Conservation (phyloP, 2,113 vertebrate species). For the Megaptera novaeangliae region DNA sequence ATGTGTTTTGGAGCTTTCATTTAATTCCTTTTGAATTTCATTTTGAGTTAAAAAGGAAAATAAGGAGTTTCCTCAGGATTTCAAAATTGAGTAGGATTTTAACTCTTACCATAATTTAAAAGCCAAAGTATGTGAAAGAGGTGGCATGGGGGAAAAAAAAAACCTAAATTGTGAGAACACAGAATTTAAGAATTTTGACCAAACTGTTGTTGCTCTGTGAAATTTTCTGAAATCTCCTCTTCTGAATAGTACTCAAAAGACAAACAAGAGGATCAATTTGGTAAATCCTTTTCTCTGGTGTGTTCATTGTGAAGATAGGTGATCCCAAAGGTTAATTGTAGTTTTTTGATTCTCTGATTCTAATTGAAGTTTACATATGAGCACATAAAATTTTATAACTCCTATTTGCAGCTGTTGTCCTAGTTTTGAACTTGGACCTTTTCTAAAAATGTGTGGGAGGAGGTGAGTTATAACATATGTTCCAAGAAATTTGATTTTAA, state of each 20-base stretch:
- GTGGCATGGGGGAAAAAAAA: accelerated
- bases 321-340: background rate
- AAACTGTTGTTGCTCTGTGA: background rate
- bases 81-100: background rate
- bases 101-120: background rate
- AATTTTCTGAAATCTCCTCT: background rate
- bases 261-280: background rate
- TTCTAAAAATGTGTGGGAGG: background rate
- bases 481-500: background rate
- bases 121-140: background rate
- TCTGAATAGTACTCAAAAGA: background rate
- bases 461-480: background rate
- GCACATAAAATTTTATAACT: background rate
- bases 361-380: background rate
- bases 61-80: background rate
- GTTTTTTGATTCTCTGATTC: slow-evolving; percentile 1
- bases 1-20: background rate
- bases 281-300: background rate
- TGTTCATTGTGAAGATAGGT: background rate
- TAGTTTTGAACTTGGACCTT: background rate
- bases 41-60: background rate
- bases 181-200: background rate
- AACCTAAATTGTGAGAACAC: background rate
- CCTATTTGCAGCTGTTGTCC: background rate
- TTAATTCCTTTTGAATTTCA: background rate